These are phyloP conservation scores for Meandrina meandrites DNA, from an alignment of 92 coral and sea anemone genomes.

Conservation along the genomic window DNA sequence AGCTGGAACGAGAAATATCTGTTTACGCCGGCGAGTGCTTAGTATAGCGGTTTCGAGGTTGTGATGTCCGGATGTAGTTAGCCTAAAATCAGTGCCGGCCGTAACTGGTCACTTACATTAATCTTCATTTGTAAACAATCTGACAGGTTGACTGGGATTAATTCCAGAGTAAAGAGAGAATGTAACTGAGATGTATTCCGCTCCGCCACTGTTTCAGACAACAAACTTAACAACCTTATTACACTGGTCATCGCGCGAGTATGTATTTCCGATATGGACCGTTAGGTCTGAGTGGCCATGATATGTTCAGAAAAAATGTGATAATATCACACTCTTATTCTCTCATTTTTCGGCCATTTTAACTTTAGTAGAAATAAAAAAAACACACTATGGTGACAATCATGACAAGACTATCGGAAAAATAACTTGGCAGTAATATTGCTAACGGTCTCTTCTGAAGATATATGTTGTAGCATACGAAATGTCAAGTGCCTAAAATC, in stretches of 20 bases:
- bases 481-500: too few relatives aligned
- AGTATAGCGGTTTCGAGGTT: background rate
- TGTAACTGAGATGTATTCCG: background rate
- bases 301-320: too few relatives aligned
- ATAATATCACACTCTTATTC: too few relatives aligned
- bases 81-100: background rate
- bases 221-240: background rate
- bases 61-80: background rate
- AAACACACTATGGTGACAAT: too few relatives aligned
- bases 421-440: too few relatives aligned
- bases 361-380: too few relatives aligned
- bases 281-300: too few relatives aligned
- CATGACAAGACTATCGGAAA: too few relatives aligned
- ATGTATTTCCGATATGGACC: background rate
- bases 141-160: conserved; percentile 14
- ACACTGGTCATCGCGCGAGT: background rate
- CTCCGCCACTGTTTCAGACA: conserved; percentile 10
- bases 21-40: background rate
- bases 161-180: conserved; percentile 10
- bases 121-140: conserved; percentile 9
- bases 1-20: background rate
- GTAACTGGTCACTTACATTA: background rate
- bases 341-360: too few relatives aligned
- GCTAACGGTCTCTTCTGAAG: too few relatives aligned
- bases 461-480: too few relatives aligned